These are phyloP conservation scores for Dendroctonus ponderosae DNA, from an alignment of 1,140 invertebrate species.

Conservation along the genomic window DNA sequence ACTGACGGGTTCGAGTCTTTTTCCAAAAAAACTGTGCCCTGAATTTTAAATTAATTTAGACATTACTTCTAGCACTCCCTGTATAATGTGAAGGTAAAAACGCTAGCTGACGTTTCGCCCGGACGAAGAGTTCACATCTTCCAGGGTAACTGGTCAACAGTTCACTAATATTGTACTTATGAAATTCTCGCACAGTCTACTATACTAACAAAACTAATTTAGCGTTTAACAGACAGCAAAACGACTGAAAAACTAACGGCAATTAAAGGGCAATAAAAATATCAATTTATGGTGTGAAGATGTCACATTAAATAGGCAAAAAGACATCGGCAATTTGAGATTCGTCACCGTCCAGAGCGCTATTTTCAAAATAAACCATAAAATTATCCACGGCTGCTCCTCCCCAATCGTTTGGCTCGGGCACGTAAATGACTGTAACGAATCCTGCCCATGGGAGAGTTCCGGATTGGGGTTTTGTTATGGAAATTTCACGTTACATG, in stretches of 20 bases:
- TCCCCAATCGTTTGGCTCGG: conserved; percentile 22
- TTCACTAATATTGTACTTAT: no score
- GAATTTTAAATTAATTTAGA: no score
- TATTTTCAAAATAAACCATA: conserved; percentile 31
- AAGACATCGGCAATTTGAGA: conserved; percentile 14
- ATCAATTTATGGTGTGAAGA: conserved; percentile 35
- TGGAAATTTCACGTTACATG: conserved; percentile 1
- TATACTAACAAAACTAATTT: no score
- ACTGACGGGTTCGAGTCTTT: no score
- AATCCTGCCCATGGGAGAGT: conserved; percentile 27
- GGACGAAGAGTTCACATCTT: no score
- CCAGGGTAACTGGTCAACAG: no score
- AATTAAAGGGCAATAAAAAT: conserved; percentile 23
- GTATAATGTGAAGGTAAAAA: no score
- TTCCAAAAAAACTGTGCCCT: no score
- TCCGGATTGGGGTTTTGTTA: conserved; percentile 2
- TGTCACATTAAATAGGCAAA: conserved; percentile 31
- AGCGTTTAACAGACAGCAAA: neutral
- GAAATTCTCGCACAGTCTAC: no score
- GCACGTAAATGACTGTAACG: conserved; percentile 23
- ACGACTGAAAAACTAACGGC: neutral
- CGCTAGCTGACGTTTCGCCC: no score
- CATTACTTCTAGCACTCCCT: no score
- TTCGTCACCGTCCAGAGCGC: conserved; percentile 23
- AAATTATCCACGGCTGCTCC: conserved; percentile 25